A percentile compares a stretch with the other conserved stretches of the same genome.
Evolutionary conservation across 1,140 invertebrate genomes (phyloP).

Genomic region (Zaprionus africanus): DNA sequence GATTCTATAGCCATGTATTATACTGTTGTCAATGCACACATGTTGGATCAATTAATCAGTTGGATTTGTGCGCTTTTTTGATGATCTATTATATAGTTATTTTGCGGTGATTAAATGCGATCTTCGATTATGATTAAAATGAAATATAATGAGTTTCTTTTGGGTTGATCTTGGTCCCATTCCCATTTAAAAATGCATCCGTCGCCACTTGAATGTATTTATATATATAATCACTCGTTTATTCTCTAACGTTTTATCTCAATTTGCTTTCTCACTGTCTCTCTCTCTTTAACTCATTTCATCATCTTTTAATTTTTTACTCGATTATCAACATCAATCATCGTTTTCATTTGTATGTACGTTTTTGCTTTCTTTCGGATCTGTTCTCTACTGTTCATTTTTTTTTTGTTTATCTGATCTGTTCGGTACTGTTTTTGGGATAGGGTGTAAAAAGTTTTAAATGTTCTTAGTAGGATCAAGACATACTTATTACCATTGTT

Average conservation of each 20-base stretch:
- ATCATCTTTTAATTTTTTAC: conserved; percentile 34
- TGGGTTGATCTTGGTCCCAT: background rate
- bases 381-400: conserved; percentile 15
- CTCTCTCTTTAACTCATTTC: background rate
- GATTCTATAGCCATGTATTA: conserved; percentile 6
- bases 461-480: conserved; percentile 54
- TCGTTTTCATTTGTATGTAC: conserved; percentile 50
- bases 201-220: conserved; percentile 37
- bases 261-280: conserved; percentile 25
- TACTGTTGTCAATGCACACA: conserved; percentile 2
- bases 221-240: conserved; percentile 78
- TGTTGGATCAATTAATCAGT: background rate
- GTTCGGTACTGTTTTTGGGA: conserved; percentile 28
- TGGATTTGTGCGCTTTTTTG: conserved; percentile 12
- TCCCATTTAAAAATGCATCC: conserved; percentile 6
- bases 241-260: conserved; percentile 66
- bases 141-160: conserved; percentile 12
- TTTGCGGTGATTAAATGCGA: conserved; percentile 41
- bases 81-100: conserved; percentile 3
- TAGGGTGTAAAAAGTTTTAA: conserved; percentile 74
- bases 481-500: conserved; percentile 39
- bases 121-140: conserved; percentile 29
- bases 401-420: conserved; percentile 22
- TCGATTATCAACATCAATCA: conserved; percentile 36
- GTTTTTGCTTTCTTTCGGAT: conserved; percentile 8